Conservation (phyloP, 2,888 invertebrate species). For the Brachycybe producta region DNA sequence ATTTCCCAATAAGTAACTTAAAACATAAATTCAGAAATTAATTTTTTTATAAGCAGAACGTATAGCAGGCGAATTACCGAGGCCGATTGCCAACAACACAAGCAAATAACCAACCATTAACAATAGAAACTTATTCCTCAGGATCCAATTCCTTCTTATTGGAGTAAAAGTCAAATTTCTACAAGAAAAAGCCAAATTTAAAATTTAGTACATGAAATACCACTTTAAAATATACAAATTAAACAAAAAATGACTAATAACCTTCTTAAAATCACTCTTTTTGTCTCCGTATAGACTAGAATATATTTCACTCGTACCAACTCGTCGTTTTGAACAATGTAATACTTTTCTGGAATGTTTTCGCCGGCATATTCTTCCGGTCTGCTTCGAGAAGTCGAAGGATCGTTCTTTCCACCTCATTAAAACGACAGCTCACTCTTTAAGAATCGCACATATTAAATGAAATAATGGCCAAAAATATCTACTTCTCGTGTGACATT, state of each 20-base stretch:
- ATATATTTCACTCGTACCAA: slow-evolving; percentile 60
- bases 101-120: slow-evolving; percentile 8
- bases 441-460: neutral
- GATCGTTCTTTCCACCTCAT: neutral
- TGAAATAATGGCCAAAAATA: neutral
- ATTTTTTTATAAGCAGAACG: too few species aligned
- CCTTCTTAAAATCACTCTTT: neutral
- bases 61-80: neutral
- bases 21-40: too few species aligned
- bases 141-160: slow-evolving; percentile 4
- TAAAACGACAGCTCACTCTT: neutral
- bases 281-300: slow-evolving; percentile 45
- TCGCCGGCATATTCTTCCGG: slow-evolving; percentile 4
- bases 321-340: slow-evolving; percentile 61
- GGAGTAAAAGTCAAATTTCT: neutral
- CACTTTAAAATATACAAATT: neutral
- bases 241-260: neutral
- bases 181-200: neutral
- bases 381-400: neutral
- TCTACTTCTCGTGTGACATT: slow-evolving; percentile 28
- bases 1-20: too few species aligned
- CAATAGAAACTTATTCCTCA: slow-evolving; percentile 8
- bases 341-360: slow-evolving; percentile 52
- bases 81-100: slow-evolving; percentile 9
- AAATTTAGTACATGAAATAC: neutral